Conservation (phyloP, 2,797 vertebrate genomes). For the Etheostoma nigrum region DNA sequence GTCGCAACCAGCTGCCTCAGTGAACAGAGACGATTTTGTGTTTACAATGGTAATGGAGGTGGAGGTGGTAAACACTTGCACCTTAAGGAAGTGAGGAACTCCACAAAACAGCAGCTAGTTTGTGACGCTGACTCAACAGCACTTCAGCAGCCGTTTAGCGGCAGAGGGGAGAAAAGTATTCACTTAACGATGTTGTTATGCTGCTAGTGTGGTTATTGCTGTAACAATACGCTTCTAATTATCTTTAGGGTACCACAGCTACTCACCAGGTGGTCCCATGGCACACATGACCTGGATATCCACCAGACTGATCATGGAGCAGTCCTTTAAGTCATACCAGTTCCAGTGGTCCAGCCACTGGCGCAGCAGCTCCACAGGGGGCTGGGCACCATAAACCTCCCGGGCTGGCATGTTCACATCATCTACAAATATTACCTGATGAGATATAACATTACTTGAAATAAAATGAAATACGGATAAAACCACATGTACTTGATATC, state of each 20-base stretch:
- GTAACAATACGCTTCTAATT: not conserved
- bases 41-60: slow-evolving; percentile 19
- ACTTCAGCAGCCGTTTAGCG: slow-evolving; percentile 13
- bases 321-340: slow-evolving; percentile 94
- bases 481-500: not conserved
- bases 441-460: not conserved
- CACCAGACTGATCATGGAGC: slow-evolving; percentile 88
- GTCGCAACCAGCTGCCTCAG: slow-evolving; percentile 47
- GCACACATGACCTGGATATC: slow-evolving; percentile 93
- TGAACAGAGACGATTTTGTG: slow-evolving; percentile 20
- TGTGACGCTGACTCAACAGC: slow-evolving; percentile 29
- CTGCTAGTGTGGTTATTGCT: not conserved
- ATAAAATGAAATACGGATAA: not conserved
- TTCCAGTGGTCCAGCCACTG: slow-evolving; percentile 96
- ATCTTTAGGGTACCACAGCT: not conserved
- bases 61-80: slow-evolving; percentile 37
- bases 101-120: slow-evolving; percentile 25
- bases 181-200: not conserved
- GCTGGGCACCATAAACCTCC: slow-evolving; percentile 93
- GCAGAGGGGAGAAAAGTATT: slow-evolving; percentile 1
- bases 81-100: slow-evolving; percentile 34
- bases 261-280: slow-evolving; percentile 93
- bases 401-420: slow-evolving; percentile 95
- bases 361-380: slow-evolving; percentile 92
- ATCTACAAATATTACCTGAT: slow-evolving; percentile 93